phyloP scores from a whole-genome alignment of 2,888 invertebrate genomes.

The Andrena flavipes region DNA sequence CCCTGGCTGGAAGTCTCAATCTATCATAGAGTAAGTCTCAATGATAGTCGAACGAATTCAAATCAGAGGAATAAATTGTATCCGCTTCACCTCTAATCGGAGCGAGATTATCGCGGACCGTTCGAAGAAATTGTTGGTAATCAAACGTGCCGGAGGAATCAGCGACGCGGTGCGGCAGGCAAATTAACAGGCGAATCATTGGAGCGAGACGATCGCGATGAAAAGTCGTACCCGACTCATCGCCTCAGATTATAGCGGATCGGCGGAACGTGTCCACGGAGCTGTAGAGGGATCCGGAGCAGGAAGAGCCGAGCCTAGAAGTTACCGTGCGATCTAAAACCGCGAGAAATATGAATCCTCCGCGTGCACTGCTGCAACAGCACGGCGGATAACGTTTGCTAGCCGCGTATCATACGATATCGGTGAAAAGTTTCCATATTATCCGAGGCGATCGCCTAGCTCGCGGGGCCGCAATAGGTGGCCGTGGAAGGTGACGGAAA shows the following conservation, averaged over 20 bases:
- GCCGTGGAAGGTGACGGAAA: background rate
- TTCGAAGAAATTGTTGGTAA: constrained; percentile 14
- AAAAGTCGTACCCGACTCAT: constrained; percentile 14
- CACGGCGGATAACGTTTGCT: background rate
- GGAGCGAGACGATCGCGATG: constrained; percentile 29
- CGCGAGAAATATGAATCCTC: constrained; percentile 28
- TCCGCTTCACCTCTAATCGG: background rate
- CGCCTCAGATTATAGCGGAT: background rate
- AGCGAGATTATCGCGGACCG: background rate
- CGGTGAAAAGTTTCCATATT: background rate
- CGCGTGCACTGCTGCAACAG: background rate
- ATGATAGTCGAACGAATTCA: background rate
- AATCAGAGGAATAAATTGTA: background rate
- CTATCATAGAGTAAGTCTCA: no score
- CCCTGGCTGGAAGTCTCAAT: background rate
- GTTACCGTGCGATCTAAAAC: constrained; percentile 26
- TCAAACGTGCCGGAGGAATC: background rate
- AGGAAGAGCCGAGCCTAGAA: constrained; percentile 23
- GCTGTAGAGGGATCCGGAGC: background rate
- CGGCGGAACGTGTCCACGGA: constrained; percentile 13
- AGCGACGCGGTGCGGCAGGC: constrained; percentile 18
- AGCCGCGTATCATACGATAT: background rate
- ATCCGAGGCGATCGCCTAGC: background rate
- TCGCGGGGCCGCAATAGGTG: background rate
- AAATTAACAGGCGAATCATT: constrained; percentile 16